These are phyloP conservation scores for Montipora cactus DNA, from an alignment of 64 coral and sea anemone species.

Conservation along the genomic window DNA sequence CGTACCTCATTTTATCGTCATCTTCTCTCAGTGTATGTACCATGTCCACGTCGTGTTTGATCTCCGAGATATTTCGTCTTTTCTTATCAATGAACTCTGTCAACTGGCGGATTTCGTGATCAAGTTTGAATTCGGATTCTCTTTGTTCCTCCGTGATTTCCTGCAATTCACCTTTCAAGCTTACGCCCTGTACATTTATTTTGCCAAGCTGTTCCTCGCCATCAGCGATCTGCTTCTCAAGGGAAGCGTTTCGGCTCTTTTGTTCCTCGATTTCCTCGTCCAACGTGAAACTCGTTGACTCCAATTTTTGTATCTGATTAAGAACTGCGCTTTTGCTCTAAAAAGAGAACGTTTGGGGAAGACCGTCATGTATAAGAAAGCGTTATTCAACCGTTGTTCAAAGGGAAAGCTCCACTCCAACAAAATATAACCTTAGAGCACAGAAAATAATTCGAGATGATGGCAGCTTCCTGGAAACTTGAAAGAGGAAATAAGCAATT, in stretches of 20 bases:
- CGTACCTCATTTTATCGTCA: background rate
- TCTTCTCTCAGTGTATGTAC: background rate
- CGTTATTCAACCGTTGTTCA: no score
- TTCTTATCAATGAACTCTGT: background rate
- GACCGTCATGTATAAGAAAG: no score
- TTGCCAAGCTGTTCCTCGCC: background rate
- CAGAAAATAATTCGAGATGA: no score
- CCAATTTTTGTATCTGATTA: slow-evolving; percentile 1
- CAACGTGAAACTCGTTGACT: background rate
- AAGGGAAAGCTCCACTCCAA: no score
- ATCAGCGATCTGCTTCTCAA: background rate
- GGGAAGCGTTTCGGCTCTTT: background rate
- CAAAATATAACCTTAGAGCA: no score
- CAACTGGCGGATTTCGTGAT: background rate
- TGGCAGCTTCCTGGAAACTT: no score
- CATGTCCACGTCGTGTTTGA: slow-evolving; percentile 11
- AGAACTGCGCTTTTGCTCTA: background rate
- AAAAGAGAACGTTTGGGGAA: background rate
- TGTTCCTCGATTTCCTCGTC: slow-evolving; percentile 42
- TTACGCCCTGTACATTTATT: background rate
- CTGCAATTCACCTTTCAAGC: background rate
- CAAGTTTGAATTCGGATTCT: background rate
- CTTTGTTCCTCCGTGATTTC: background rate
- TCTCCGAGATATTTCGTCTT: background rate
- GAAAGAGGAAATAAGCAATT: no score